Evolutionary conservation across 2,113 vertebrate genomes (phyloP), one percentile per base, ranked within the genome.

Genomic region (Xyrauchen texanus): DNA sequence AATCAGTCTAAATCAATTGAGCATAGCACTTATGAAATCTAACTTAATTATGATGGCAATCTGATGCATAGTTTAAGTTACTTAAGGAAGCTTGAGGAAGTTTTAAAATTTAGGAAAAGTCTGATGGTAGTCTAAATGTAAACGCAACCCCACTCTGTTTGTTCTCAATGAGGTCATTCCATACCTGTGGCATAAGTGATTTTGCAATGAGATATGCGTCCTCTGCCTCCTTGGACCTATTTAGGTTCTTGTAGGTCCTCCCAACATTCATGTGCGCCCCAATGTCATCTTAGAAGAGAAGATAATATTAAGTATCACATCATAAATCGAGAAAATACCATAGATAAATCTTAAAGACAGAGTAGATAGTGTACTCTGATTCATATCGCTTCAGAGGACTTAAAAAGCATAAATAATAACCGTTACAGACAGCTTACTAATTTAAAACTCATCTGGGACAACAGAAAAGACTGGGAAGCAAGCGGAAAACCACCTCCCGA

Each of bases 251-350:
- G 70, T 98, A 99, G 78, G 98, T 98, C 92, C 98, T 94, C 90
- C 98, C 98, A 75, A 99, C 98, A 61, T 99, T 99, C 97, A 99
- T 99, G 83, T 99, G 98, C 66, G 98, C 98, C 51, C 98, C 98
- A 49, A 99, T 99, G 86, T 99, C 98, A 93, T 99, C 98, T 94
- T 87, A 3, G 63, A 51, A 79, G 68, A 78, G 15, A 2, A 47
- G 13, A 68, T n/a, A 60, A 46, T 34, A 34, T 34, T 55, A 63
- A 21, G 5, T 60, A 57, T 58, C 8, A 46, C 12, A 2, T n/a
- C 57, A 55, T 53, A 16, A 45, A 46, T 62, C 34, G 42, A 58
- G 16, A 51, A 45, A 52, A 68, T 6, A 45, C 21, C 21, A 34
- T 34, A 34, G 21, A 34, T 34, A 3, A 34, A 34, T 34, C 21